phyloP scores from a whole-genome alignment of 2,888 invertebrate species.

The Chalcis sispes region DNA sequence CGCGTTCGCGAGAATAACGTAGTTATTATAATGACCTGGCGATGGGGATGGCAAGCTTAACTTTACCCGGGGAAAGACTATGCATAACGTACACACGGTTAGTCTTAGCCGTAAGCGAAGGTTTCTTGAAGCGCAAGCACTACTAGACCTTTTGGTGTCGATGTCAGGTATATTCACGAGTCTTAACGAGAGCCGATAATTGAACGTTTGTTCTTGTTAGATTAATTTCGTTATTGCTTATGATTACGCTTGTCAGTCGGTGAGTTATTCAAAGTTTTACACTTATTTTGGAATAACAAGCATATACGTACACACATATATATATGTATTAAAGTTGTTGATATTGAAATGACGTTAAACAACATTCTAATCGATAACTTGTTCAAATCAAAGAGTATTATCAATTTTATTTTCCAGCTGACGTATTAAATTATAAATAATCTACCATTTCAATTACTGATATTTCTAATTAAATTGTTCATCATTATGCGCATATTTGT shows the following conservation, averaged over 20 bases:
- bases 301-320: no score
- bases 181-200: slow-evolving; percentile 30
- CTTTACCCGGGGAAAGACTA: slow-evolving; percentile 40
- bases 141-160: not conserved
- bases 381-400: no score
- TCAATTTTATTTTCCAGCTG: no score
- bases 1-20: slow-evolving; percentile 62
- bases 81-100: not conserved
- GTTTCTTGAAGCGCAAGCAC: not conserved
- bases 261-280: no score
- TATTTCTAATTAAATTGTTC: no score
- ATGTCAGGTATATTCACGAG: not conserved
- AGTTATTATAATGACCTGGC: slow-evolving; percentile 62
- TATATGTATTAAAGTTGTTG: no score
- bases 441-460: no score
- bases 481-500: no score
- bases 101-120: not conserved
- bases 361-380: no score
- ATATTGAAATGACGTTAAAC: no score
- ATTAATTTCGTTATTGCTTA: not conserved
- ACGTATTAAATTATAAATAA: no score
- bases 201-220: not conserved
- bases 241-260: not conserved
- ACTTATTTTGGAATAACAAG: no score
- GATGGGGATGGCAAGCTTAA: slow-evolving; percentile 50